Base-by-base conservation (phyloP, 2,797 vertebrate genomes). In the Urosaurus nigricauda region DNA sequence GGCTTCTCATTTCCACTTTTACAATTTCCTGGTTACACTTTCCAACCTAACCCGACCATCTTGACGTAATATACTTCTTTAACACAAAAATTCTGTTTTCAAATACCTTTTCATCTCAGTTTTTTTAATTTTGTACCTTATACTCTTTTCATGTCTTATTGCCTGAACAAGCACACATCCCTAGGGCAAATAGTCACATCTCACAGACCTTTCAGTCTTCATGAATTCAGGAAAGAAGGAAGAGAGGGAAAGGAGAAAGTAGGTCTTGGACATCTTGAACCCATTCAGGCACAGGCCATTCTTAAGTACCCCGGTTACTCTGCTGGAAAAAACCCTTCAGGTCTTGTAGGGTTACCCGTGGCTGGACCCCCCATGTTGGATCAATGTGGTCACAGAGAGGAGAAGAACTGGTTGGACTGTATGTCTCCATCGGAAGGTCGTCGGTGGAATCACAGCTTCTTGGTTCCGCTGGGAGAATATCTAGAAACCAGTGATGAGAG, bases 401-500 rank as follows among this genome's bases (percentile, higher is more conserved):
- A 29, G 43, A 16, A 16, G 78, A 68, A 35, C 43, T 83, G 71
- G 2, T n/a, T 17, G 84, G 79, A 19, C 71, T 89, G 26, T 37
- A 29, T 9, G 29, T 4, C 37, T 56, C 84, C 51, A 2, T 5
- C 19, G n/a, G 79, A 70, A 68, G 17, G 12, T 68, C 58, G 14
- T 68, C 71, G 1, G 47, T 17, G 29, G 88, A 82, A 77, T n/a
- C 8, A 14, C 14, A 68, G 29, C n/a, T 32, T 12, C 29, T 71
- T 1, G 0, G 47, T 35, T 82, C 56, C 51, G 63, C 37, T 35
- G 83, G 24, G 17, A 29, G 16, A 47, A 24, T 1, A 5, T 89
- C 71, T n/a, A 82, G 12, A 21, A 86, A 86, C 88, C 88, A 89
- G n/a, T 86, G 56, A 26, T 86, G 65, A 0, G 84, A 70, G 6